A percentile compares a stretch with the other conserved stretches of the same genome.
Evolutionary conservation across 1,140 invertebrate genomes (phyloP).

Genomic region (Drosophila suzukii): DNA sequence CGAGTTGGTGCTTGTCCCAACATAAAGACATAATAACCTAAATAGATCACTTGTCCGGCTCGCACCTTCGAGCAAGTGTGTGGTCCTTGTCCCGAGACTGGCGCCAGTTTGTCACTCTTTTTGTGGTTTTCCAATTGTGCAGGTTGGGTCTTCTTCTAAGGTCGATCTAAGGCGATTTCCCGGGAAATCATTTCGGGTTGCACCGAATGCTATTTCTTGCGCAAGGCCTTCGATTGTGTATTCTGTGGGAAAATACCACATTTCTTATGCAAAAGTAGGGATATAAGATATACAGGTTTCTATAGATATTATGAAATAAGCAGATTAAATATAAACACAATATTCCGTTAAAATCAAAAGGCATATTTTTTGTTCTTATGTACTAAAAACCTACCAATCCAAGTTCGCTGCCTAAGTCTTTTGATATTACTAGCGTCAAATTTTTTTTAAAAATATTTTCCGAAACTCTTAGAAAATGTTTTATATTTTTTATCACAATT

Average conservation of each 20-base stretch:
- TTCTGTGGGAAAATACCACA: constrained; percentile 25
- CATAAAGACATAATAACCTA: constrained; percentile 81
- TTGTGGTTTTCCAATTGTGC: constrained; percentile 49
- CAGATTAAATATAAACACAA: background rate
- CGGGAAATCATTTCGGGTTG: constrained; percentile 23
- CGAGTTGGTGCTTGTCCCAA: constrained; percentile 45
- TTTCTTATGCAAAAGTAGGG: constrained; percentile 28
- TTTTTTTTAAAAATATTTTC: too few relatives aligned
- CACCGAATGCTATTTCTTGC: background rate
- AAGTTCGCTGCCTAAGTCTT: constrained; percentile 70
- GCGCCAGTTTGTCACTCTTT: constrained; percentile 68
- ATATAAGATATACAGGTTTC: background rate
- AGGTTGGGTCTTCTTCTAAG: constrained; percentile 22
- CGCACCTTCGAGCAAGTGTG: constrained; percentile 69
- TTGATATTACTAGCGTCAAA: constrained; percentile 24
- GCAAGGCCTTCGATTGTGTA: constrained; percentile 6
- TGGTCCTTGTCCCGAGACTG: constrained; percentile 59
- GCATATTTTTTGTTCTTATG: too few relatives aligned
- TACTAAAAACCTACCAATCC: background rate
- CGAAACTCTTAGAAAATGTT: too few relatives aligned
- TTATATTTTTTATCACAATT: too few relatives aligned
- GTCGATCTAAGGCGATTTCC: constrained; percentile 18
- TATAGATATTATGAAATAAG: too few relatives aligned
- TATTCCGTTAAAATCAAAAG: background rate
- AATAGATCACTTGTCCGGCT: constrained; percentile 78